A percentile compares a stretch with the other conserved stretches of the same genome.
phyloP scores from a whole-genome alignment of 2,888 invertebrate species.

The Hoplodrina blanda region DNA sequence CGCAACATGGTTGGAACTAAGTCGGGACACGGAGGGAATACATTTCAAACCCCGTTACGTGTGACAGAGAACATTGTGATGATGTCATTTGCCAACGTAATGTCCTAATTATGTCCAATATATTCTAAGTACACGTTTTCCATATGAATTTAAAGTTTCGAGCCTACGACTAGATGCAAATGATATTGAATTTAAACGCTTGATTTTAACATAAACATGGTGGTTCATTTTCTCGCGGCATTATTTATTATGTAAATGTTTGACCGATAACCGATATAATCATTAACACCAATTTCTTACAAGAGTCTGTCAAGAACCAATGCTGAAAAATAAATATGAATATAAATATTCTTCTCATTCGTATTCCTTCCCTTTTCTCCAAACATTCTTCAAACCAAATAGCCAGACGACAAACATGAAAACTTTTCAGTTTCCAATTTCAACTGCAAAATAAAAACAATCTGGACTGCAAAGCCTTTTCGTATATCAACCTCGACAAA shows the following conservation, averaged over 20 bases:
- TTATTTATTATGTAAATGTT: not conserved
- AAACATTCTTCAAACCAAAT: slow-evolving; percentile 26
- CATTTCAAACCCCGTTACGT: slow-evolving; percentile 64
- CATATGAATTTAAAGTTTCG: slow-evolving; percentile 50
- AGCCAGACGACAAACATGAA: slow-evolving; percentile 10
- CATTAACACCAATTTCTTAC: not conserved
- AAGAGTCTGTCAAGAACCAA: not conserved
- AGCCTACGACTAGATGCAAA: slow-evolving; percentile 44
- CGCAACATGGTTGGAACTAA: slow-evolving; percentile 77
- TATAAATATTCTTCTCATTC: not conserved
- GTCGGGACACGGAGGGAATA: slow-evolving; percentile 73
- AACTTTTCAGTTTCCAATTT: slow-evolving; percentile 25
- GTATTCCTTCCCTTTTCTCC: not conserved
- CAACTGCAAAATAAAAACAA: slow-evolving; percentile 30
- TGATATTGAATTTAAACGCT: slow-evolving; percentile 42
- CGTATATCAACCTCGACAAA: slow-evolving; percentile 49
- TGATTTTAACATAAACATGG: slow-evolving; percentile 28
- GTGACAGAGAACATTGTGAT: slow-evolving; percentile 63
- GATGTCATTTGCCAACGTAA: slow-evolving; percentile 60
- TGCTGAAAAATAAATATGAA: not conserved
- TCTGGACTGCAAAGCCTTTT: slow-evolving; percentile 27
- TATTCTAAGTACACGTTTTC: slow-evolving; percentile 47
- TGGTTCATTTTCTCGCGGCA: not conserved
- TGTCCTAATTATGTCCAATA: slow-evolving; percentile 53
- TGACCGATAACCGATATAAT: not conserved